Percentiles rank a stretch among this genome's conserved stretches.
These are phyloP conservation scores for Ciconia boyciana DNA, from an alignment of 2,113 vertebrate genomes.

Conservation along the genomic window DNA sequence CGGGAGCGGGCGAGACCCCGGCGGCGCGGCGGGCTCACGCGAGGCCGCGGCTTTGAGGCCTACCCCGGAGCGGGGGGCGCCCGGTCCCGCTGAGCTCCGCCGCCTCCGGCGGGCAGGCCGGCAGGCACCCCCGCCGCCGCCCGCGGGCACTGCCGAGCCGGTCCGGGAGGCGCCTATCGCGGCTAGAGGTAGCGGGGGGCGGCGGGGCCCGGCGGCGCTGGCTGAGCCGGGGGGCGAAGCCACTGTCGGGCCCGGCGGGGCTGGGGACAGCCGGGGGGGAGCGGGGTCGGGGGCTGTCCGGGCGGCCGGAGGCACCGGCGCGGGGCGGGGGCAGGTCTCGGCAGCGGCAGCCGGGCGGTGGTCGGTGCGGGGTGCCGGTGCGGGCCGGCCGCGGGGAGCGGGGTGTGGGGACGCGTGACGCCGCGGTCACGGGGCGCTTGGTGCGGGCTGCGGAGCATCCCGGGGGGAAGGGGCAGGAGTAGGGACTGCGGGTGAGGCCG, in stretches of 20 bases:
- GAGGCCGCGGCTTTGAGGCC: not conserved
- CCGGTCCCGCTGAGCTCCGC: not conserved
- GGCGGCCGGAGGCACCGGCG: not conserved
- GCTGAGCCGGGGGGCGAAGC: not conserved
- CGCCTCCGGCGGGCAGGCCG: not conserved
- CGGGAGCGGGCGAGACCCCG: not conserved
- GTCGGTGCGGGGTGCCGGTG: not conserved
- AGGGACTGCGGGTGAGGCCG: not conserved
- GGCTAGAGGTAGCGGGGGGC: not conserved
- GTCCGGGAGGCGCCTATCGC: not conserved
- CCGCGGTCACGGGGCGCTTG: not conserved
- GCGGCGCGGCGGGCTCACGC: not conserved
- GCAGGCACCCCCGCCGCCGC: not conserved
- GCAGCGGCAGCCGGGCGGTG: no score
- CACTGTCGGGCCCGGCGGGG: not conserved
- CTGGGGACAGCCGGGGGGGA: no score
- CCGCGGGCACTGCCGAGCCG: not conserved
- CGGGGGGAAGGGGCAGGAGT: not conserved
- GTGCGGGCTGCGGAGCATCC: not conserved
- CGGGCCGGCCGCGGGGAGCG: not conserved
- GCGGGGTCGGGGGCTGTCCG: not conserved
- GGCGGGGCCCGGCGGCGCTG: not conserved
- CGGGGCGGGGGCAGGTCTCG: no score
- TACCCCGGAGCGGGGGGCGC: not conserved
- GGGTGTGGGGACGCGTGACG: not conserved